These are phyloP conservation scores for Sander lucioperca DNA, from an alignment of 2,113 vertebrate species.

Conservation along the genomic window DNA sequence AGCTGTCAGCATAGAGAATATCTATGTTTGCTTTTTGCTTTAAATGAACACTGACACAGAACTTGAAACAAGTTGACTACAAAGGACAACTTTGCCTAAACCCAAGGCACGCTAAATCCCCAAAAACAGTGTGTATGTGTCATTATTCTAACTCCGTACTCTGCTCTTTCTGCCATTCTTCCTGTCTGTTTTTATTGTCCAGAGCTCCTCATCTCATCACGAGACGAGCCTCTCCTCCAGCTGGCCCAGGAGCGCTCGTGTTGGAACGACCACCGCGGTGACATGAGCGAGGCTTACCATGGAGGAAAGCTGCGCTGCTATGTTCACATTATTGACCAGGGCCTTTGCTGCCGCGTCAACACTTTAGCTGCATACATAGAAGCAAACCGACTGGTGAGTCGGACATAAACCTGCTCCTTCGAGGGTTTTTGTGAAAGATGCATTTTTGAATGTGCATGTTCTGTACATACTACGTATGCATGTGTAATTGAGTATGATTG, in stretches of 20 bases:
- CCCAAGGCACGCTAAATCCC: background rate
- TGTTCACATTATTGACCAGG: conserved; percentile 94
- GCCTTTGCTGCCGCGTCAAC: conserved; percentile 94
- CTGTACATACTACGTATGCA: too few species aligned
- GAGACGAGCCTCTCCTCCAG: conserved; percentile 87
- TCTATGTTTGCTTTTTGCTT: background rate
- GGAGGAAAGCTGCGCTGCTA: conserved; percentile 93
- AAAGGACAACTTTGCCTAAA: background rate
- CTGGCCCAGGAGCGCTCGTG: conserved; percentile 90
- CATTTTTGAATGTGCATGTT: background rate
- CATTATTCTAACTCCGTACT: background rate
- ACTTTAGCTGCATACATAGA: conserved; percentile 95
- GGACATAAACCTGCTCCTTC: background rate
- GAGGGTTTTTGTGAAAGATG: background rate
- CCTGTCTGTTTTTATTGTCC: background rate
- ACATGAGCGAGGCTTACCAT: conserved; percentile 91
- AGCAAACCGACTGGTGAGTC: conserved; percentile 93
- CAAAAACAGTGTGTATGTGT: background rate
- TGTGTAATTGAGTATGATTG: background rate
- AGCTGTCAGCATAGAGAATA: background rate
- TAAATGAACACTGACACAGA: background rate
- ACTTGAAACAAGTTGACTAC: background rate
- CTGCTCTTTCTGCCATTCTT: background rate
- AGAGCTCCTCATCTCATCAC: conserved; percentile 92
- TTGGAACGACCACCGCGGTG: conserved; percentile 93